phyloP scores from a whole-genome alignment of 2,888 invertebrate genomes.

The Argyresthia goedartella region DNA sequence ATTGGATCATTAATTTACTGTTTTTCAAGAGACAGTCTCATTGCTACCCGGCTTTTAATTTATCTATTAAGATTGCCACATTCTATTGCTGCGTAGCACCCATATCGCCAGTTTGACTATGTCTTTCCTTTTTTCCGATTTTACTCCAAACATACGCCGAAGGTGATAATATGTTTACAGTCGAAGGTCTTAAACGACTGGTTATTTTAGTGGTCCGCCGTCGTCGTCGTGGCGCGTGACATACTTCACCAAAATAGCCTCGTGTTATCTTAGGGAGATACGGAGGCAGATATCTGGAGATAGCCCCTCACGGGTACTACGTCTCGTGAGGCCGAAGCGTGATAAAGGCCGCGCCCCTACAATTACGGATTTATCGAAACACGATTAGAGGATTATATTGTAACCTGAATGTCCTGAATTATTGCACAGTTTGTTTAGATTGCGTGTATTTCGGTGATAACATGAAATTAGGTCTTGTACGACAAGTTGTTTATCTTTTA shows the following conservation, averaged over 20 bases:
- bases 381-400: constrained; percentile 33
- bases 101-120: constrained; percentile 1
- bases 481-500: too few relatives aligned
- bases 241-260: constrained; percentile 28
- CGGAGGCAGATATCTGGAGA: constrained; percentile 19
- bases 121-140: too few relatives aligned
- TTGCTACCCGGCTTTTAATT: too few relatives aligned
- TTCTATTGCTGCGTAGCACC: constrained; percentile 24
- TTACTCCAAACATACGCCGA: too few relatives aligned
- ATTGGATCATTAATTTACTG: too few relatives aligned
- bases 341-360: constrained; percentile 42
- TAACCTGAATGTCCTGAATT: constrained; percentile 23
- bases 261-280: constrained; percentile 20
- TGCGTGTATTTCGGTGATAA: too few relatives aligned
- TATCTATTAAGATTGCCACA: too few relatives aligned
- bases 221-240: constrained; percentile 22
- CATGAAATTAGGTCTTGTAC: too few relatives aligned
- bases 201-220: constrained; percentile 13
- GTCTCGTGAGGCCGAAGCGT: not conserved
- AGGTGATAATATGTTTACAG: too few relatives aligned
- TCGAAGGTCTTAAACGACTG: constrained; percentile 3
- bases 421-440: constrained; percentile 20
- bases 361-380: constrained; percentile 47
- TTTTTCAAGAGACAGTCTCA: too few relatives aligned
- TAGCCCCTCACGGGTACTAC: constrained; percentile 17